These are phyloP conservation scores for Clusia tigrina DNA, from an alignment of 2,888 invertebrate genomes.

Conservation along the genomic window DNA sequence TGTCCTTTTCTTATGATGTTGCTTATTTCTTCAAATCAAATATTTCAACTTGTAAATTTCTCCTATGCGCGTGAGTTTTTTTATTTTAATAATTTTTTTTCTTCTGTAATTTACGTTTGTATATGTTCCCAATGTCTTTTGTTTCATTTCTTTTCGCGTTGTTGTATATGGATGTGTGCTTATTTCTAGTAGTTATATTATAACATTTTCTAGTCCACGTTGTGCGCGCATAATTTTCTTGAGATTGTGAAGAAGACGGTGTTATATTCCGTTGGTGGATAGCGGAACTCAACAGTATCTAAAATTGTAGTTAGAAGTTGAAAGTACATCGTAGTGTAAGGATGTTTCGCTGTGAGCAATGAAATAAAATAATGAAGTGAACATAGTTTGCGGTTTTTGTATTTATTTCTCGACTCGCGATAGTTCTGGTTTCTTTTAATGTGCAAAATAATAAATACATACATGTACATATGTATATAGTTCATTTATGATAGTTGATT, in stretches of 20 bases:
- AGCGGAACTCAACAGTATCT: slow-evolving; percentile 35
- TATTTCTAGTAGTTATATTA: background rate
- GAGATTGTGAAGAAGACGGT: slow-evolving; percentile 31
- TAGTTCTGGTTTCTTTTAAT: too few species aligned
- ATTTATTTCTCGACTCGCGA: too few species aligned
- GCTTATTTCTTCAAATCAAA: too few species aligned
- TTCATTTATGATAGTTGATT: too few species aligned
- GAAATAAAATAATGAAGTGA: too few species aligned
- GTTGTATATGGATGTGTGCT: background rate
- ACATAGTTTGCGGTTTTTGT: too few species aligned
- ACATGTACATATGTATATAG: slow-evolving; percentile 3
- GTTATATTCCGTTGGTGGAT: slow-evolving; percentile 57
- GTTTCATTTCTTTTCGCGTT: background rate
- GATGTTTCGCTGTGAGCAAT: slow-evolving; percentile 45
- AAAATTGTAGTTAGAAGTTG: slow-evolving; percentile 55
- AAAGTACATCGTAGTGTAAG: slow-evolving; percentile 60
- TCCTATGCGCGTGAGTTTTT: too few species aligned
- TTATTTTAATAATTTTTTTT: slow-evolving; percentile 19
- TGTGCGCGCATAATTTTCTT: slow-evolving; percentile 21
- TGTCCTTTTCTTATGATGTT: too few species aligned
- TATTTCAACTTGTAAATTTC: too few species aligned
- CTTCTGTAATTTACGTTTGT: slow-evolving; percentile 12
- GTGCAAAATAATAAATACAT: too few species aligned
- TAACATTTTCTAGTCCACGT: background rate
- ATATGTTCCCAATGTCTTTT: slow-evolving; percentile 9